These are phyloP conservation scores for human DNA, from an alignment of 2,113 vertebrate genomes.

Conservation along the genomic window GRCh38 chr7:47726501-47727000, in stretches of 20 bases:
- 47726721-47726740: slow-evolving; percentile 56
- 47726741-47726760: slow-evolving; percentile 10
- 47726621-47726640: not conserved
- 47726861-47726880: not conserved
- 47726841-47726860: not conserved
- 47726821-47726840: not conserved
- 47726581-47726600: not conserved
- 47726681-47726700: slow-evolving; percentile 62
- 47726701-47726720: slow-evolving; percentile 27
- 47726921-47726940: not conserved
- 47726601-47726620: not conserved
- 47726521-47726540: not conserved
- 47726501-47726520: slow-evolving; percentile 43
- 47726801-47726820: not conserved
- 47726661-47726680: slow-evolving; percentile 54
- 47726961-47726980: not conserved
- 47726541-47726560: not conserved
- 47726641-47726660: slow-evolving; percentile 53
- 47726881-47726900: not conserved
- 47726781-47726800: not conserved
- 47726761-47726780: slow-evolving; percentile 24
- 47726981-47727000: not conserved
- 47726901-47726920: not conserved
- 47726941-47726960: not conserved
- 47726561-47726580: not conserved